Evolutionary conservation across 2,113 vertebrate species (phyloP), one percentile per base, ranked within the genome.

Genomic region (Phrynosoma blainvillii): DNA sequence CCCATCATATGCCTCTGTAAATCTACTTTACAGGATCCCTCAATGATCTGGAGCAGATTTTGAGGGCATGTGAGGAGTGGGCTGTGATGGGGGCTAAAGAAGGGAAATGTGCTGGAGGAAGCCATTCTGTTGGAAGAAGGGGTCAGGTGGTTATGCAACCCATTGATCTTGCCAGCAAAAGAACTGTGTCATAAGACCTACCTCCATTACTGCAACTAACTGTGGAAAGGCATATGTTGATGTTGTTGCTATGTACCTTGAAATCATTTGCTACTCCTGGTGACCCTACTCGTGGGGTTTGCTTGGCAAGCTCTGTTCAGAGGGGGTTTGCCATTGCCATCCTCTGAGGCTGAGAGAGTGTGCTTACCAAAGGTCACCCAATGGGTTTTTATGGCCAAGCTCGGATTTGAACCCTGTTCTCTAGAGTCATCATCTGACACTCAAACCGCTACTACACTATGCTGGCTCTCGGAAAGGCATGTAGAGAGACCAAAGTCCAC

Each of bases 141-240:
- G 32, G 32, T 20, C 32, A 40, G 5, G 14, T 75, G 32, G 32
- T 16, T 36, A 40, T n/a, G 56, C 56, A 5, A 21, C 5, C 73
- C 32, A 36, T 0, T 0, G 2, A 59, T 0, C 3, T 21, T 52
- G 84, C 56, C 66, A 54, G 92, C 42, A 52, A 84, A 25, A 79
- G 80, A 3, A 14, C 32, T 66, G 32, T 84, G 54, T 27, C 47
- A 12, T 79, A 2, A 9, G 0, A 47, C 23, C 30, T 4, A 42
- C 21, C 13, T 32, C n/a, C 8, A 27, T 1, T 0, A 0, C 0
- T 0, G 1, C 32, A 86, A 36, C 52, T 66, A 20, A 66, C 23
- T 66, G 65, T 66, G 65, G 23, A 23, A 66, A 23, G 14, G 20
- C n/a, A n/a, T n/a, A n/a, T n/a, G n/a, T n/a, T n/a, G n/a, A n/a